phyloP scores from a whole-genome alignment of 2,888 invertebrate genomes.

The Hypolimnas misippus region DNA sequence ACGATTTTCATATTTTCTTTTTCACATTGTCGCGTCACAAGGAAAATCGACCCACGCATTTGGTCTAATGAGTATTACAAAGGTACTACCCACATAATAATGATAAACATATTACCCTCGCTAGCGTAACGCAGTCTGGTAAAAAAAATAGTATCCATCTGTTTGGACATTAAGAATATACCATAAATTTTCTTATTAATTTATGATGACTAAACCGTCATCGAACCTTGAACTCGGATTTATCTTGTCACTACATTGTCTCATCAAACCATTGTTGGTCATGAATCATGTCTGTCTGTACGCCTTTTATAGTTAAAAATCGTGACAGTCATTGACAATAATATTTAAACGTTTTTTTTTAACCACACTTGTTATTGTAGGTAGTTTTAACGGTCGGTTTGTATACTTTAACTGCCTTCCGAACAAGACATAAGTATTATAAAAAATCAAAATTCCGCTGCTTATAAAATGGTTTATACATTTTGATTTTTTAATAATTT shows the following conservation, averaged over 20 bases:
- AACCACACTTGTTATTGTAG: neutral
- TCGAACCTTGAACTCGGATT: constrained; percentile 9
- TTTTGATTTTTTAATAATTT: too few species aligned
- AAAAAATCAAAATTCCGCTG: too few species aligned
- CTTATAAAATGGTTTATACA: too few species aligned
- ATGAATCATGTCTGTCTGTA: constrained; percentile 23
- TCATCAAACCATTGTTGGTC: constrained; percentile 16
- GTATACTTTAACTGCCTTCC: neutral
- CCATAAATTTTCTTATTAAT: neutral
- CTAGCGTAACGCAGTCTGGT: too few species aligned
- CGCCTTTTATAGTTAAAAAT: constrained; percentile 20
- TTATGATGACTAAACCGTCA: neutral
- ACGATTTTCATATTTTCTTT: too few species aligned
- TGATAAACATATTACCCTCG: too few species aligned
- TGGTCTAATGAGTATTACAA: too few species aligned
- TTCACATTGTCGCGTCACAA: too few species aligned
- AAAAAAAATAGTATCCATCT: too few species aligned
- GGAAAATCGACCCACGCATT: too few species aligned
- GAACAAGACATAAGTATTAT: neutral
- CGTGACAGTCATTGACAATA: constrained; percentile 19
- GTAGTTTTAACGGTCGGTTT: neutral
- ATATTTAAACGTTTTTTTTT: neutral
- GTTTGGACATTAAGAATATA: too few species aligned
- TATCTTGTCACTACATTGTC: constrained; percentile 8
- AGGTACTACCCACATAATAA: too few species aligned